These are phyloP conservation scores for Danio aesculapii DNA, from an alignment of 2,797 vertebrate species.

Conservation along the genomic window DNA sequence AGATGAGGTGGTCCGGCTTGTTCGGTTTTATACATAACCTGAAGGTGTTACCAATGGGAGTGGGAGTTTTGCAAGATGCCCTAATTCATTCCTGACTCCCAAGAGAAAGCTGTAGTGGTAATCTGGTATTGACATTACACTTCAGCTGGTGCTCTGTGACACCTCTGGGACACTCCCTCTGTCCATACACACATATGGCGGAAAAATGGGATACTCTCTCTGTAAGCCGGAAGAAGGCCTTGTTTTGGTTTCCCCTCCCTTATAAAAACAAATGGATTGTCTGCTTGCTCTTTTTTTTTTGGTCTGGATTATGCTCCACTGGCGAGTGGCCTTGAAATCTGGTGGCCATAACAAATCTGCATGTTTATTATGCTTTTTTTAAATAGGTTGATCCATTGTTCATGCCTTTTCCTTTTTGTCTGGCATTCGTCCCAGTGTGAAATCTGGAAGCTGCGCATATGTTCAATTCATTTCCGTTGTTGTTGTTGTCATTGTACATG, in stretches of 20 bases:
- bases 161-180: conserved; percentile 57
- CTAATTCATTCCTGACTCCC: background rate
- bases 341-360: conserved; percentile 20
- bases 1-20: background rate
- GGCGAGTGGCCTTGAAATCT: conserved; percentile 19
- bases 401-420: background rate
- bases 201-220: conserved; percentile 50
- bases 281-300: conserved; percentile 48
- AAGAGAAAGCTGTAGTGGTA: conserved; percentile 9
- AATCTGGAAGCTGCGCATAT: background rate
- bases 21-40: background rate
- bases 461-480: too few species aligned
- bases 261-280: conserved; percentile 64
- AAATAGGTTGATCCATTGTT: background rate
- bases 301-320: background rate
- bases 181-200: conserved; percentile 53
- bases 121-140: conserved; percentile 69
- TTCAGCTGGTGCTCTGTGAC: conserved; percentile 55
- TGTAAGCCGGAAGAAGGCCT: conserved; percentile 42
- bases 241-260: conserved; percentile 63
- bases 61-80: background rate
- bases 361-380: background rate
- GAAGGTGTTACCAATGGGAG: background rate
- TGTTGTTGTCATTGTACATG: background rate
- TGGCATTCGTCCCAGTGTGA: background rate